Base-by-base conservation (phyloP, 1,140 invertebrate genomes). In the Hirudo medicinalis region DNA sequence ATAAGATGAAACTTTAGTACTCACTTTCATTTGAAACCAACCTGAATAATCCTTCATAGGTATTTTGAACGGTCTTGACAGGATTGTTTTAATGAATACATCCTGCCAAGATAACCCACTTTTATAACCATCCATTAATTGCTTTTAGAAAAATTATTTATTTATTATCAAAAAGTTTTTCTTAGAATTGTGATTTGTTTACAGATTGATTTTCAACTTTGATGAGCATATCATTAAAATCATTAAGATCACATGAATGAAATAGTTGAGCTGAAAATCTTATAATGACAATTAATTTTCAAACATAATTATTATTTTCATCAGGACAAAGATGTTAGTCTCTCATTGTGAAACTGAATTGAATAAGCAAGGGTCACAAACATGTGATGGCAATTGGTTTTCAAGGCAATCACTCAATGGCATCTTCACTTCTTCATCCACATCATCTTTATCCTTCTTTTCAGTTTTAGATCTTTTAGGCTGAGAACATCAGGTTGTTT, bases 61-160 rank as follows among this genome's bases (percentile, higher is more conserved):
- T 67, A 97, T 89, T 84, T 91, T 91, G 78, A 98, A 99, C 9
- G 93, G 92, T 78, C 89, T 90, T n/a, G 86, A 88, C 0, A 97
- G 78, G 74, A 94, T 87, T 76, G 89, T 88, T 72, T 86, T 86
- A 72, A 97, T 94, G 20, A 90, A 81, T 66, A 85, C 84, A 82
- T 91, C 90, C 87, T 91, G 80, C 54, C 82, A 79, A 78, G 72
- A 67, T n/a, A 22, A 3, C 32, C 32, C 32, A 36, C 32, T 36
- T 36, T 36, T 6, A 36, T n/a, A n/a, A n/a, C n/a, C n/a, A n/a
- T n/a, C n/a, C 32, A 36, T 36, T 6, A 36, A 36, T 36, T 36
- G 32, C 32, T 36, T 36, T 36, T 36, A 6, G 2, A 49, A 11
- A 13, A 5, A 15, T 49, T 49, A 49, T 49, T 49, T 17, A 49